Base-by-base conservation (phyloP, 2,797 vertebrate species). In the Artibeus lituratus region DNA sequence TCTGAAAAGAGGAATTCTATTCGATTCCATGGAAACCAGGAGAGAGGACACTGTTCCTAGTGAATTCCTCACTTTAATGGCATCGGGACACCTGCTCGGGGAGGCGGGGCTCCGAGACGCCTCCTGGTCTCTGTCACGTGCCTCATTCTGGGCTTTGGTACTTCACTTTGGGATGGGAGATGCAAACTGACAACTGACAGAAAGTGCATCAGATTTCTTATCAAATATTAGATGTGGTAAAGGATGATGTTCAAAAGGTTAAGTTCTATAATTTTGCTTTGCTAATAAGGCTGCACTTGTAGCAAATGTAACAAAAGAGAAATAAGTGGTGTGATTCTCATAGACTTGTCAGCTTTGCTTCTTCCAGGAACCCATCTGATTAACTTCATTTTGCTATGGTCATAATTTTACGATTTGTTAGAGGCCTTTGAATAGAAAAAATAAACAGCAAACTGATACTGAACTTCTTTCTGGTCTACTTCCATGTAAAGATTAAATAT, bases 391-490 rank as follows among this genome's bases (percentile, higher is more conserved):
- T 83, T 87, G 39, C 59, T 29, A 1, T 86, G 73, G 82, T 87
- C 70, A 29, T 77, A 70, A 39, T 57, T 90, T 94, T 76, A 32
- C 62, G 88, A 69, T 69, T 87, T 59, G 18, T 57, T 76, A 69
- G 83, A 94, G 73, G 24, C 39, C 51, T 91, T 95, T 55, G 78
- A 47, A 62, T 35, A 69, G 92, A 53, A 87, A 70, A 44, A 51
- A 42, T 81, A 73, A 76, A 70, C 32, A 11, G 24, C 55, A 26
- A 76, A 11, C 57, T 51, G 88, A 62, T 26, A 15, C 69, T 57
- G 22, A 89, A 19, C 15, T 55, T 85, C 57, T 42, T 78, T 73
- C 62, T 76, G 37, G 51, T 67, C 55, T 90, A 9, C 12, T 80
- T 87, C 53, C 53, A 29, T 55, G 26, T 72, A 72, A 92, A 89